phyloP scores from a whole-genome alignment of 2,797 vertebrate species.

The Sebastiscus albofasciatus region DNA sequence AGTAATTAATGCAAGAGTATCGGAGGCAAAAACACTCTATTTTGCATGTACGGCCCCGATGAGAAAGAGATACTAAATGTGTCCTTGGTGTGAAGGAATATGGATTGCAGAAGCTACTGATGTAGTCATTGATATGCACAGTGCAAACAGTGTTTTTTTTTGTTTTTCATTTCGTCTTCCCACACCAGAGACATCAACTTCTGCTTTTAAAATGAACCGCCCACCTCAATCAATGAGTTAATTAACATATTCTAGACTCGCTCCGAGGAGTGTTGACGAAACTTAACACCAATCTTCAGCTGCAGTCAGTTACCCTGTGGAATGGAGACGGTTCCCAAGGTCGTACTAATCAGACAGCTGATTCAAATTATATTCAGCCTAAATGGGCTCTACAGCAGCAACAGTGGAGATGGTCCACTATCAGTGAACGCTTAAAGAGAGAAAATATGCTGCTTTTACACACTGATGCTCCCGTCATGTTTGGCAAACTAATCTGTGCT shows the following conservation, averaged over 20 bases:
- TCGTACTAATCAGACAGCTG: slow-evolving; percentile 69
- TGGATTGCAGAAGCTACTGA: slow-evolving; percentile 57
- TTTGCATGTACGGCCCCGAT: slow-evolving; percentile 56
- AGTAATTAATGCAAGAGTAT: slow-evolving; percentile 67
- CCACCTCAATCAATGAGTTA: slow-evolving; percentile 80
- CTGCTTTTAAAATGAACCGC: slow-evolving; percentile 78
- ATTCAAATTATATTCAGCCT: slow-evolving; percentile 71
- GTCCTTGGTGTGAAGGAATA: slow-evolving; percentile 71
- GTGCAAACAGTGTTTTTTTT: slow-evolving; percentile 20
- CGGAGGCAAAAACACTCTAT: slow-evolving; percentile 47
- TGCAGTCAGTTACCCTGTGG: slow-evolving; percentile 63
- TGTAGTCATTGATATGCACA: slow-evolving; percentile 73
- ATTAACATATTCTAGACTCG: slow-evolving; percentile 77
- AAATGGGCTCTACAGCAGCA: slow-evolving; percentile 53
- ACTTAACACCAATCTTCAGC: slow-evolving; percentile 67
- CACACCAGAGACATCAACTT: slow-evolving; percentile 72
- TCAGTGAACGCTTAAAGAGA: slow-evolving; percentile 41
- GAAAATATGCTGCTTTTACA: slow-evolving; percentile 27
- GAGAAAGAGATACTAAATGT: slow-evolving; percentile 57
- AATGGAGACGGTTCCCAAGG: slow-evolving; percentile 70
- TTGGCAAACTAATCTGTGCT: slow-evolving; percentile 43
- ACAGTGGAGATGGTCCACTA: slow-evolving; percentile 22
- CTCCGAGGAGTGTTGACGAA: slow-evolving; percentile 74
- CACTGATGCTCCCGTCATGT: slow-evolving; percentile 26
- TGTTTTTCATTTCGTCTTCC: slow-evolving; percentile 59